These are phyloP conservation scores for Acleris holmiana DNA, from an alignment of 2,888 invertebrate species.

Conservation along the genomic window DNA sequence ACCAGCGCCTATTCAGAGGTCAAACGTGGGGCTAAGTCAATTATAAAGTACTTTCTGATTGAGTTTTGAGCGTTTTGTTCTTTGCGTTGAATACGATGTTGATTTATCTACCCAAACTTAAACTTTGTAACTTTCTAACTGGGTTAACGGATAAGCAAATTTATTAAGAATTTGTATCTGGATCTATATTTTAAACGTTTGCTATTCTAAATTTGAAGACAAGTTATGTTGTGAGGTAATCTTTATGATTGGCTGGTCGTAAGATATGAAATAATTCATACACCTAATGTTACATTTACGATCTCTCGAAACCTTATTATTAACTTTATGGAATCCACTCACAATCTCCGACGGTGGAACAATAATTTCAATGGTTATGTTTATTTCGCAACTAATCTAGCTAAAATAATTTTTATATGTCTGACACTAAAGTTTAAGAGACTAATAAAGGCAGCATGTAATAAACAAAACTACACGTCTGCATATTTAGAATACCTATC, in stretches of 20 bases:
- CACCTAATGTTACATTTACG: neutral
- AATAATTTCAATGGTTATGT: conserved; percentile 25
- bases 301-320: conserved; percentile 9
- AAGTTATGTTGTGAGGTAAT: conserved; percentile 1
- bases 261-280: neutral
- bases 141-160: neutral
- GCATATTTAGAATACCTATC: too few species aligned
- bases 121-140: conserved; percentile 15
- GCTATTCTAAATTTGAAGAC: neutral
- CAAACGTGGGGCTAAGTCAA: conserved; percentile 52
- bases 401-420: neutral
- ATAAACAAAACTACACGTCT: neutral
- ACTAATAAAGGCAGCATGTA: neutral
- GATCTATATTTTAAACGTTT: neutral
- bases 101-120: conserved; percentile 43
- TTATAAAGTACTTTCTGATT: conserved; percentile 63
- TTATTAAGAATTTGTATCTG: neutral
- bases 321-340: conserved; percentile 7
- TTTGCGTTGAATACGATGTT: conserved; percentile 48
- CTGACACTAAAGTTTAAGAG: neutral
- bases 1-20: conserved; percentile 61
- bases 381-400: conserved; percentile 18
- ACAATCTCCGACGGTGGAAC: neutral
- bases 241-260: conserved; percentile 5
- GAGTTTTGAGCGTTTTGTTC: conserved; percentile 52